phyloP scores from a whole-genome alignment of 2,797 vertebrate genomes.

The Gallinago stenura region DNA sequence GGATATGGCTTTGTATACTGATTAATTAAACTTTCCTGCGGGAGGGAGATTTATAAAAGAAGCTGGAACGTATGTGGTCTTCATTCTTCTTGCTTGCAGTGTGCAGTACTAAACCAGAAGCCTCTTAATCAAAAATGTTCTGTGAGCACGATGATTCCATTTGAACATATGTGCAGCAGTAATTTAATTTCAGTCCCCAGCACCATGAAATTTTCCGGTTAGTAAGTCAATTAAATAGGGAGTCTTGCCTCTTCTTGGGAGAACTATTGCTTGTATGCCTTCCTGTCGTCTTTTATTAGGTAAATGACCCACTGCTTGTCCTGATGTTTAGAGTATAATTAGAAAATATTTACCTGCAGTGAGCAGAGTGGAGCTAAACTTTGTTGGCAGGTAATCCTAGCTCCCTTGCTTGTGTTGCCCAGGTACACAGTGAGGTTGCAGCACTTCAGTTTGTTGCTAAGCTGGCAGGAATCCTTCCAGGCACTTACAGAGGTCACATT shows the following conservation, averaged over 20 bases:
- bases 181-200: neutral
- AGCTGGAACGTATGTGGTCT: neutral
- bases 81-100: neutral
- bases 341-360: neutral
- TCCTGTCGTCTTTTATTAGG: neutral
- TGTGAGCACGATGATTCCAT: neutral
- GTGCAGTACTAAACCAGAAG: neutral
- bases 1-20: neutral
- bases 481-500: neutral
- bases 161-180: neutral
- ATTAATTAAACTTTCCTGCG: neutral
- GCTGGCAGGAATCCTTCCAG: neutral
- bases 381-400: neutral
- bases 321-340: neutral
- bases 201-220: neutral
- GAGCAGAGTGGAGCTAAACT: neutral
- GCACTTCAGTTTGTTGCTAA: neutral
- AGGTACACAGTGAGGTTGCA: neutral
- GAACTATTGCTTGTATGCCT: neutral
- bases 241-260: neutral
- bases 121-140: neutral
- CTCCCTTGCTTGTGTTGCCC: neutral
- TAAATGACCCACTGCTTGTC: neutral
- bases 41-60: neutral
- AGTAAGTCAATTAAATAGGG: neutral